Conservation (phyloP, 1,140 invertebrate species). For the Pseudomyrmex concolor region DNA sequence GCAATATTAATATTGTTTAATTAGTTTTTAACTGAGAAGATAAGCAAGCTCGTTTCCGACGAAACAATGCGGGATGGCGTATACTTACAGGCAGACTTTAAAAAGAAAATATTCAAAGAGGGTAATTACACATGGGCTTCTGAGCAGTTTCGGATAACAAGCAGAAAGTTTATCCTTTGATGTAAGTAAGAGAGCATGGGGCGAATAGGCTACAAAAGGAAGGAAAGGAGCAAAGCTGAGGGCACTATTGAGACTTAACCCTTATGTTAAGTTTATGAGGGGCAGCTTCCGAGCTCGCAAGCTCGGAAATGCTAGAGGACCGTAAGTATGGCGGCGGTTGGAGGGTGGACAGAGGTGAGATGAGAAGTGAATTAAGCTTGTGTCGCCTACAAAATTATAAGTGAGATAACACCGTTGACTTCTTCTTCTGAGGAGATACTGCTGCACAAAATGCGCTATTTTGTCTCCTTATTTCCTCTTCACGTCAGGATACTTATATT, state of each 20-base stretch:
- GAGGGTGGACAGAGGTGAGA: conserved; percentile 62
- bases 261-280: conserved; percentile 79
- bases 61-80: conserved; percentile 32
- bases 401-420: conserved; percentile 77
- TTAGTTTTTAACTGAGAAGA: conserved; percentile 20
- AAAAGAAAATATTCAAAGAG: conserved; percentile 57
- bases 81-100: conserved; percentile 22
- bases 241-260: conserved; percentile 73
- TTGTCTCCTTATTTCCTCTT: conserved; percentile 52
- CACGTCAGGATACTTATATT: conserved; percentile 21
- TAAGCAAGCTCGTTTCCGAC: conserved; percentile 10
- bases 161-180: conserved; percentile 67
- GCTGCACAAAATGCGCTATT: conserved; percentile 61
- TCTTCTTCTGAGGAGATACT: conserved; percentile 64
- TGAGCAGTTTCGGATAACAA: conserved; percentile 68
- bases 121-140: conserved; percentile 55
- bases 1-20: conserved; percentile 3
- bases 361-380: conserved; percentile 70
- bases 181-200: conserved; percentile 46
- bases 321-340: conserved; percentile 26
- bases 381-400: conserved; percentile 80
- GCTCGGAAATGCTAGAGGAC: conserved; percentile 55
- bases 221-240: conserved; percentile 53
- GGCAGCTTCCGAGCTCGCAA: conserved; percentile 56
- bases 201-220: conserved; percentile 65